Evolutionary conservation across 2,888 invertebrate species (phyloP), one percentile per base, ranked within the genome.

Genomic region (Epirrita christyi): DNA sequence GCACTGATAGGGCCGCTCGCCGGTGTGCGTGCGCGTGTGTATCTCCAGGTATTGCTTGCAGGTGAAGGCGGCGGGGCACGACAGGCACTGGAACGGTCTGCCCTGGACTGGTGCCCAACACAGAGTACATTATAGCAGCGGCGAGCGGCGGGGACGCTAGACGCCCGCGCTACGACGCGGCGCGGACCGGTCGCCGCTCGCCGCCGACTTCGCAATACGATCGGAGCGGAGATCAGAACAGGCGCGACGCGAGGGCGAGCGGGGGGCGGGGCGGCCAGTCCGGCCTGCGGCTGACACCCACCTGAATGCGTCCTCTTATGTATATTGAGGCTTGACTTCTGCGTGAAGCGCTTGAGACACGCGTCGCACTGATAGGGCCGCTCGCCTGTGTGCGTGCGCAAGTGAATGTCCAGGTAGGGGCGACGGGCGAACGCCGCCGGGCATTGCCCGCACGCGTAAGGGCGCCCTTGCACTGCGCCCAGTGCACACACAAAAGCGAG

Each of bases 321-420:
- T 76, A 96, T 96, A 91, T 96, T 96, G 80, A 96, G 93, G 86
- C 96, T 96, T 83, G 95, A 96, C 90, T 96, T 96, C 92, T 96
- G 96, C 75, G 96, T 96, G 91, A 96, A 96, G 83, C 95, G 93
- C 91, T 96, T 96, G 79, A 94, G 93, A 86, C 96, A 96, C 75
- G 94, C 93, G 86, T 95, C 95, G 91, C 96, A 96, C 88, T 95
- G 92, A 88, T 93, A 93, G 74, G 93, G 93, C 87, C 92, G 92
- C 88, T 93, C 95, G 76, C 95, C 92, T 92, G 91, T 89, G 81
- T 88, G 90, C 88, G 88, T 87, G 86, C 92, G 90, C 88, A 87
- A 84, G 90, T 92, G 91, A 85, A 84, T 88, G 86, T 88, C 91
- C 85, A 88, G 86, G 84, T 87, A 83, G 81, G 88, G 86, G 80